Evolutionary conservation across 2,113 vertebrate species (phyloP).

Genomic region (Hipposideros armiger): DNA sequence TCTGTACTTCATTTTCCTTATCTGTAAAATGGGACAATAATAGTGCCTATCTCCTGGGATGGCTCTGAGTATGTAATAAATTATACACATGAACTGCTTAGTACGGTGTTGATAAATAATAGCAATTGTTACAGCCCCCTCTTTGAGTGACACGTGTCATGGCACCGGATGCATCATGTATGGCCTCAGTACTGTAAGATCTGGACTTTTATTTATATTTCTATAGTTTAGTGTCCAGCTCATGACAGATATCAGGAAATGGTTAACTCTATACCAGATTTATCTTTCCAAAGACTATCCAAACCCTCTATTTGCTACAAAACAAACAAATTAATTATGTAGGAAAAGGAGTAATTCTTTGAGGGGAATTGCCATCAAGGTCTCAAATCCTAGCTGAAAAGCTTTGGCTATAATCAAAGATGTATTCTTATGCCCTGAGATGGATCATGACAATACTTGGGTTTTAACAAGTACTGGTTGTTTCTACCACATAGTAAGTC

Average conservation of each 20-base stretch:
- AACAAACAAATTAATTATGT: neutral
- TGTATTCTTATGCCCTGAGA: neutral
- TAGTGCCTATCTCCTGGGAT: neutral
- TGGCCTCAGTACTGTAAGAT: neutral
- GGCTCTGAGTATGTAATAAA: neutral
- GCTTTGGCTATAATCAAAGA: neutral
- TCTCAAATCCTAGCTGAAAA: neutral
- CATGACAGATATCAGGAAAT: neutral
- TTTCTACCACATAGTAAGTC: neutral
- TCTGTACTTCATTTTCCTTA: neutral
- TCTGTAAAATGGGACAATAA: neutral
- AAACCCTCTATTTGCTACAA: neutral
- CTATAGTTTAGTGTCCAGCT: neutral
- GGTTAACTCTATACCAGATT: neutral
- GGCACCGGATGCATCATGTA: neutral
- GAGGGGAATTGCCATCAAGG: neutral
- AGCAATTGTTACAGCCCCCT: neutral
- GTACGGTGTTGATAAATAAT: neutral
- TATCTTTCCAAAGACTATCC: constrained; percentile 46
- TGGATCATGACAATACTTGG: neutral
- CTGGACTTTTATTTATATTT: constrained; percentile 30
- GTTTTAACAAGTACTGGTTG: constrained; percentile 4
- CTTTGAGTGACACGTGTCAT: neutral
- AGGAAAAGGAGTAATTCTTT: neutral
- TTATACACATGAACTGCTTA: neutral